These are phyloP conservation scores for Holocentrus rufus DNA, from an alignment of 2,797 vertebrate species.

Conservation along the genomic window DNA sequence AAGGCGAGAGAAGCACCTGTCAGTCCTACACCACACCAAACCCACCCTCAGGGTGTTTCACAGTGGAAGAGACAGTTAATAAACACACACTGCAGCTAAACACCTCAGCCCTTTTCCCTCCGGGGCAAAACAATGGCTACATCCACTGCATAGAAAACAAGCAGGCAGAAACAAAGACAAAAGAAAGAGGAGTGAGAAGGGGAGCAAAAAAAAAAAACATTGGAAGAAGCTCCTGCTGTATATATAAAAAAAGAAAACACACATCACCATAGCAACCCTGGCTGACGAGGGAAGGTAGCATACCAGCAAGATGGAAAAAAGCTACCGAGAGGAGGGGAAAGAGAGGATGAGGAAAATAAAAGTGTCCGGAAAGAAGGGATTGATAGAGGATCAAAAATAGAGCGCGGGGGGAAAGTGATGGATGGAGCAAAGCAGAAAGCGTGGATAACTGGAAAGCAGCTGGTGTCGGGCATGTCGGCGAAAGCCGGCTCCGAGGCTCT, in stretches of 20 bases:
- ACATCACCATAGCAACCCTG: slow-evolving; percentile 76
- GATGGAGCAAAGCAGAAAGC: neutral
- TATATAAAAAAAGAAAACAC: slow-evolving; percentile 42
- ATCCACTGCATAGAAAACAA: slow-evolving; percentile 53
- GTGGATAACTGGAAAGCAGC: neutral
- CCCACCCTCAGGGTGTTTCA: neutral
- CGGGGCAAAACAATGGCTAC: slow-evolving; percentile 55
- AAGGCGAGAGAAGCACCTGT: slow-evolving; percentile 21
- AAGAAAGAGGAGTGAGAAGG: slow-evolving; percentile 53
- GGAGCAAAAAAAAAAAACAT: slow-evolving; percentile 32
- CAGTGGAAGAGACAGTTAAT: slow-evolving; percentile 24
- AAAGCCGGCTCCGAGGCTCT: slow-evolving; percentile 8
- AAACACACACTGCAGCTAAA: slow-evolving; percentile 27
- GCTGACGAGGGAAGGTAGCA: slow-evolving; percentile 69
- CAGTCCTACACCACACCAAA: slow-evolving; percentile 20
- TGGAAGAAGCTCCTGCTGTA: slow-evolving; percentile 67
- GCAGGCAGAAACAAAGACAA: slow-evolving; percentile 67
- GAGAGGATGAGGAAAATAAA: slow-evolving; percentile 16
- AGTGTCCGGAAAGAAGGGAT: slow-evolving; percentile 17
- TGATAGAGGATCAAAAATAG: slow-evolving; percentile 24
- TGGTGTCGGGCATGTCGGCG: neutral
- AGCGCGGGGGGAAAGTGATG: slow-evolving; percentile 10
- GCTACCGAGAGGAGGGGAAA: slow-evolving; percentile 29
- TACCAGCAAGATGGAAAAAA: slow-evolving; percentile 70
- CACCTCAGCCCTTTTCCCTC: slow-evolving; percentile 17